Evolutionary conservation across 2,888 invertebrate species (phyloP), one percentile per base, ranked within the genome.

Genomic region (Oeneis ivallda): DNA sequence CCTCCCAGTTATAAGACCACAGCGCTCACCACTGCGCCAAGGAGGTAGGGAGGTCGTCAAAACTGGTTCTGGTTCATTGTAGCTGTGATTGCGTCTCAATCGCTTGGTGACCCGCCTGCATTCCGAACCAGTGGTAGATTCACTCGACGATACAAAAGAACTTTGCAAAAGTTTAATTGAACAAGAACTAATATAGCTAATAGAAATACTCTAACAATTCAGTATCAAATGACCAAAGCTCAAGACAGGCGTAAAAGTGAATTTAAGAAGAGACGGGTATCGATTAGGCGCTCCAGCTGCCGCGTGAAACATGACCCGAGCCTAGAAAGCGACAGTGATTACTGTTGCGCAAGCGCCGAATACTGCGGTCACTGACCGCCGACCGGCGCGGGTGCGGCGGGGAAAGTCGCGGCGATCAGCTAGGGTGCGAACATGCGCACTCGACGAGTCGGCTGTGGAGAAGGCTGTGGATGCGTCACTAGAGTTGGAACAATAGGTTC

Each of bases 301-400:
- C 54, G 52, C 53, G 74, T 75, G 77, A 78, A 66, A 65, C 69
- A 67, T 65, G 69, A 69, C 59, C 60, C 64, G 76, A 82, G 69
- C 82, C 80, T 89, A 89, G 89, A 90, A 89, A 90, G 89, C 76
- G 87, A 89, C 82, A 89, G 89, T 87, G 84, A 81, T 82, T 76
- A 72, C 68, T 68, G 80, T 87, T 87, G 84, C 87, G 88, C 82
- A 85, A 86, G 81, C 79, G 82, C 84, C 89, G 83, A 89, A 89
- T 84, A 75, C 70, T 69, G 69, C 77, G 87, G 87, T 83, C 86
- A 79, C 73, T 79, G 88, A 86, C 85, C 86, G 81, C 73, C 79
- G 88, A 86, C 85, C 86, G 81, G 74, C 80, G 79, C 71, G 72
- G 87, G 78, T 60, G 70, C 64, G 71, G 74, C 76, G 80, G 88